Base-by-base conservation (phyloP, 2,113 vertebrate genomes). In the Phalacrocorax brasilianus region DNA sequence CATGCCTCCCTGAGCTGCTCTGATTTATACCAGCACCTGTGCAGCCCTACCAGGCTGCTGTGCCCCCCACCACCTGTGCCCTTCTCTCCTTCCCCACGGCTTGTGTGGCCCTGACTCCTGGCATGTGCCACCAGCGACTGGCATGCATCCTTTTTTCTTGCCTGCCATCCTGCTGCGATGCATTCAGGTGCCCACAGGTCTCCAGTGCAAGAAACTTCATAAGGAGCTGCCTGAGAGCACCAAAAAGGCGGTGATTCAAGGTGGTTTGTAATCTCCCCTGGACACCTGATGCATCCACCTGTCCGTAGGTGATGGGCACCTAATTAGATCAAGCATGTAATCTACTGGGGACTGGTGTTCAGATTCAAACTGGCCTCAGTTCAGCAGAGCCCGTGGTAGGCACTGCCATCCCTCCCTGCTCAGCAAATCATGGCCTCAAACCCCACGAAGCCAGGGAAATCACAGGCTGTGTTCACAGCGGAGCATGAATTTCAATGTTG, bases 21-120 rank as follows among this genome's bases (percentile, higher is more conserved):
- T 59, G 76, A 11, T 53, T 61, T 38, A 9, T 8, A 24, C 19
- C 61, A 49, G 55, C 33, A 23, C 9, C 16, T 3, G 0, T 33
- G 15, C 19, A 65, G 27, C 52, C 33, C 28, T 49, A 11, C 18
- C 38, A 49, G 49, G 23, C 73, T 35, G 47, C 44, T 32, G 17
- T 62, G 40, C 5, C 28, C 22, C 23, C 56, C 28, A 1, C 21
- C 11, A 2, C 32, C 44, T 1, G 0, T 1, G 0, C 38, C 67
- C 38, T 18, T 16, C 33, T 55, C 40, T 47, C 45, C 81, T 59
- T 63, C 14, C 9, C 13, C 0, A 1, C n/a, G 26, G 26, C 16
- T 38, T 27, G 7, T 17, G n/a, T 22, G 53, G 24, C 14, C 68
- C 12, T 2, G 1, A 17, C 5, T 14, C 0, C 0, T 13, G 22